Base-by-base conservation (phyloP, 2,113 vertebrate genomes). In the Esox niger region DNA sequence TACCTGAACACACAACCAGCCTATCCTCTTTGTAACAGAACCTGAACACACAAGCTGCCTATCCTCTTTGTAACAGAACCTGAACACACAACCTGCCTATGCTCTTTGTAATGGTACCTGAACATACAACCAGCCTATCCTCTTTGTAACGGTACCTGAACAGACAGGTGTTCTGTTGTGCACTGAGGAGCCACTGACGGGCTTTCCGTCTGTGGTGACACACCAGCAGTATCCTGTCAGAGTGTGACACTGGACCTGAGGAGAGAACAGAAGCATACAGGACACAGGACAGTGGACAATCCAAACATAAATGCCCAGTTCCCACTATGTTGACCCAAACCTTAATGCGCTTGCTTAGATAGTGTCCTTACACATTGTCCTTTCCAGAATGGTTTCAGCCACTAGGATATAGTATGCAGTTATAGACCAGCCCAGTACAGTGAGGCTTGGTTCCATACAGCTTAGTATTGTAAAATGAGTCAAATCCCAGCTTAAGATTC, bases 181-280 rank as follows among this genome's bases (percentile, higher is more conserved):
- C 75, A 97, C 96, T 21, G 97, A 98, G 76, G 97, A 98, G 74
- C 97, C 97, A 26, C 97, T 98, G 84, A 99, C 94, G 63, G 97
- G 97, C 71, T 98, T 99, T 25, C 97, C 97, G 54, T 99, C 97
- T 4, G 90, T 88, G 31, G 95, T 99, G 74, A 96, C 96, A 73
- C 97, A 99, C 97, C 97, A 99, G 89, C 97, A 99, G 90, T 99
- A 99, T 69, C 97, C 95, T 0, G 97, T 99, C 87, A 95, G 94
- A 33, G 96, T 98, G 69, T 99, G 97, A 81, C 97, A 99, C 88
- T 99, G 97, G 80, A 99, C 97, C 97, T 99, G 92, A 70, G 81
- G 6, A 62, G 59, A 52, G 47, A 17, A 52, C 20, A 6, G 15
- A 9, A 4, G n/a, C n/a, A n/a, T n/a, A n/a, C n/a, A n/a, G n/a